Conservation (phyloP, 2,888 invertebrate genomes). For the Drosophila mimica region DNA sequence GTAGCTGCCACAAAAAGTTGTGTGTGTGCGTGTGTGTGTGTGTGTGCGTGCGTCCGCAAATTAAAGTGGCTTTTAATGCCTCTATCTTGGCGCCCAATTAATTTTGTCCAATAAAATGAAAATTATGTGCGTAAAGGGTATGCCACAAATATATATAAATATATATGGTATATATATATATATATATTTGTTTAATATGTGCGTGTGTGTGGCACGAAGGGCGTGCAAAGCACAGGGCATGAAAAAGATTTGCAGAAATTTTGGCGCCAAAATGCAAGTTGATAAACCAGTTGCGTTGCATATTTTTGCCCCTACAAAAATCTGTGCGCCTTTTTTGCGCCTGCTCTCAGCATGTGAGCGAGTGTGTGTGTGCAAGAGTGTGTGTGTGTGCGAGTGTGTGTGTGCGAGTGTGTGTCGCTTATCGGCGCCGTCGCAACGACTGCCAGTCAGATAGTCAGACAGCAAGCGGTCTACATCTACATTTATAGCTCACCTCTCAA, state of each 20-base stretch:
- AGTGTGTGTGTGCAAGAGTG: conserved; percentile 11
- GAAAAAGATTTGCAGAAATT: conserved; percentile 82
- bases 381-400: conserved; percentile 10
- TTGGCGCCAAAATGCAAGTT: conserved; percentile 83
- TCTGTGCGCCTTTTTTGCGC: conserved; percentile 65
- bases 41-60: conserved; percentile 58
- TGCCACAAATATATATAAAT: conserved; percentile 21
- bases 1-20: conserved; percentile 6
- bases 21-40: conserved; percentile 24
- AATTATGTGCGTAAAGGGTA: conserved; percentile 72
- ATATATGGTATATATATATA: conserved; percentile 1
- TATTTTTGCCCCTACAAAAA: conserved; percentile 64
- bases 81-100: conserved; percentile 79
- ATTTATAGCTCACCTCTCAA: conserved; percentile 58
- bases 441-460: conserved; percentile 52
- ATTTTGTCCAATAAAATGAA: conserved; percentile 78
- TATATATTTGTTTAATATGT: not conserved
- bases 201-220: conserved; percentile 62
- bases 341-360: conserved; percentile 27
- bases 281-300: conserved; percentile 80
- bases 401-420: conserved; percentile 47
- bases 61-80: conserved; percentile 75
- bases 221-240: conserved; percentile 68
- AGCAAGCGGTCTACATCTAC: conserved; percentile 68
- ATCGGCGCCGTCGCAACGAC: conserved; percentile 65